phyloP scores from a whole-genome alignment of 1,140 invertebrate genomes.

The Plectrocnemia conspersa region DNA sequence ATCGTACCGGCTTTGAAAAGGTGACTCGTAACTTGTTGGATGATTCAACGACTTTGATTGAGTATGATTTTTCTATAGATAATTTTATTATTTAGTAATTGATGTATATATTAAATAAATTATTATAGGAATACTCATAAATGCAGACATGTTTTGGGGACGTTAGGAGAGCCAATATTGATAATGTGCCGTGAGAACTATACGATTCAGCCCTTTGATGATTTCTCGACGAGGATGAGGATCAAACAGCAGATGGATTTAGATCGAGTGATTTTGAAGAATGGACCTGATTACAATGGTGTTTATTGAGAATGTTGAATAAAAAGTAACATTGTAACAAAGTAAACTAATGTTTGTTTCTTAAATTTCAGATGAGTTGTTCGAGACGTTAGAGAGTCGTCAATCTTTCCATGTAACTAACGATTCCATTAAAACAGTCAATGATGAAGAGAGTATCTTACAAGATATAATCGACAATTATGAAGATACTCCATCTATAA shows the following conservation, averaged over 20 bases:
- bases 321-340: background rate
- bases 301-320: background rate
- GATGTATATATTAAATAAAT: background rate
- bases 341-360: background rate
- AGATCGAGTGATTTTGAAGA: slow-evolving; percentile 25
- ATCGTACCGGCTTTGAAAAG: slow-evolving; percentile 3
- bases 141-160: slow-evolving; percentile 27
- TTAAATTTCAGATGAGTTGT: background rate
- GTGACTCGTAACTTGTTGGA: background rate
- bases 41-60: background rate
- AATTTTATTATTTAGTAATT: background rate
- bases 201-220: slow-evolving; percentile 7
- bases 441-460: background rate
- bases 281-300: slow-evolving; percentile 8
- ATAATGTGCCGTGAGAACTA: slow-evolving; percentile 25
- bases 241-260: slow-evolving; percentile 24
- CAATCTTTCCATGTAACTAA: slow-evolving; percentile 2
- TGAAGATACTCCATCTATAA: too few species aligned
- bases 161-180: slow-evolving; percentile 13
- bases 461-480: background rate
- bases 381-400: background rate
- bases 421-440: background rate
- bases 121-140: slow-evolving; percentile 11
- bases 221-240: slow-evolving; percentile 3
- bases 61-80: background rate